A percentile compares a stretch with the other conserved stretches of the same genome.
These are phyloP conservation scores for Nannobrachium achirus DNA, from an alignment of 2,113 vertebrate species.

Conservation along the genomic window DNA sequence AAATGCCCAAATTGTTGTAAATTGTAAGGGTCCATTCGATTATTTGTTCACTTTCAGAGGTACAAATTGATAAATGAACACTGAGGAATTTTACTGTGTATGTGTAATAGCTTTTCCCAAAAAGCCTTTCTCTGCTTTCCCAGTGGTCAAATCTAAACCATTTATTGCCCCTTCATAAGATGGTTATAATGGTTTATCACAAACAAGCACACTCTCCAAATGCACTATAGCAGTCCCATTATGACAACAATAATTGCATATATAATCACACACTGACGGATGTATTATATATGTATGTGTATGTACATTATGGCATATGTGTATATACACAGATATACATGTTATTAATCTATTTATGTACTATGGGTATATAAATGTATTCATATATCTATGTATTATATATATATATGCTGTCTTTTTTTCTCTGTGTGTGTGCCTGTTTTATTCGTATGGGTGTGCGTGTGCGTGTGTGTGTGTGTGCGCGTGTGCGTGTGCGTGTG, in stretches of 20 bases:
- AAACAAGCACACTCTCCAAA: conserved; percentile 67
- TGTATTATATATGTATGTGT: conserved; percentile 84
- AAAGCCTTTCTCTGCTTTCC: conserved; percentile 22
- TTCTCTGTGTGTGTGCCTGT: conserved; percentile 52
- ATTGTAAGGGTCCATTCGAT: too few species aligned
- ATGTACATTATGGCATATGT: conserved; percentile 75
- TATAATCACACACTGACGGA: conserved; percentile 78
- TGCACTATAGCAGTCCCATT: conserved; percentile 77
- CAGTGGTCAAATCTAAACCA: conserved; percentile 61
- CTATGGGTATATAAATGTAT: conserved; percentile 78
- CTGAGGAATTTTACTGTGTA: background rate
- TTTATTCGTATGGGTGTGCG: background rate
- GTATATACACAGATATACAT: conserved; percentile 75
- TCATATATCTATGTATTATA: conserved; percentile 67
- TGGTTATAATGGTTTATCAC: conserved; percentile 71
- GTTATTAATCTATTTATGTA: conserved; percentile 76
- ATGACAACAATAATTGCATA: conserved; percentile 69
- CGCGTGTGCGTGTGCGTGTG: conserved; percentile 11
- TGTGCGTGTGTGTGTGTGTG: conserved; percentile 26
- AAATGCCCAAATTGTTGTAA: too few species aligned
- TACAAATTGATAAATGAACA: too few species aligned
- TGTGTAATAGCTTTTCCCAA: conserved; percentile 15
- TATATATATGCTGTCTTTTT: conserved; percentile 77
- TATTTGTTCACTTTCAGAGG: too few species aligned
- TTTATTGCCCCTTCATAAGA: conserved; percentile 51